Base-by-base conservation (phyloP, 2,113 vertebrate genomes). In the Corydoras maculifer region DNA sequence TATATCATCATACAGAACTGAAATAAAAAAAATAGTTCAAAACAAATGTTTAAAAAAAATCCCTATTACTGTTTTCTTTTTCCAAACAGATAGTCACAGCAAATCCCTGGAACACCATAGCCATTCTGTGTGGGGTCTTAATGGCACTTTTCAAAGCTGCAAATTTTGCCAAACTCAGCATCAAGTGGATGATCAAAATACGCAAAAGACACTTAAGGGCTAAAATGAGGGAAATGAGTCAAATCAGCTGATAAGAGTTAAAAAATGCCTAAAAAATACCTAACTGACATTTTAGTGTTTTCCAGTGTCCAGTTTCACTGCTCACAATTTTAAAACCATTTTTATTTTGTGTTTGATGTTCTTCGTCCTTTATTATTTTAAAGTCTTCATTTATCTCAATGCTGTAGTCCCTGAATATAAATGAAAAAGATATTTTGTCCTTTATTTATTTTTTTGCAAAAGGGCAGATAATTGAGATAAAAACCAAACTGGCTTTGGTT, bases 121-220 rank as follows among this genome's bases (percentile, higher is more conserved):
- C 94, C 49, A 93, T 99, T 48, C 92, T 99, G 6, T 99, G 96
- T 9, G 96, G 95, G 0, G 93, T 97, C 72, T 97, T 99, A 76
- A 85, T 99, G 91, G 94, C 93, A 32, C 88, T 99, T 54, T 99
- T 99, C 83, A 99, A 99, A 86, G 96, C 94, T 5, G 93, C 95
- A 1, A 92, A 98, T 76, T 99, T 99, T 78, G 93, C 97, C 10
- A 98, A 98, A 72, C 85, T 96, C 48, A 94, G 93, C 8, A 84
- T 99, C 43, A 91, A 93, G 62, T 99, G 97, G 97, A 96, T 93
- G 82, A 94, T 97, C 78, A 95, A 87, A 87, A 94, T 99, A 78
- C 86, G 94, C 1, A 97, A 89, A 77, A 85, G 95, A 53, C 91
- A 97, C 64, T 85, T 91, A 77, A 93, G 91, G 76, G 89, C 88